Evolutionary conservation across 1,140 invertebrate genomes (phyloP).

Genomic region (Stratiolaelaps scimitus): DNA sequence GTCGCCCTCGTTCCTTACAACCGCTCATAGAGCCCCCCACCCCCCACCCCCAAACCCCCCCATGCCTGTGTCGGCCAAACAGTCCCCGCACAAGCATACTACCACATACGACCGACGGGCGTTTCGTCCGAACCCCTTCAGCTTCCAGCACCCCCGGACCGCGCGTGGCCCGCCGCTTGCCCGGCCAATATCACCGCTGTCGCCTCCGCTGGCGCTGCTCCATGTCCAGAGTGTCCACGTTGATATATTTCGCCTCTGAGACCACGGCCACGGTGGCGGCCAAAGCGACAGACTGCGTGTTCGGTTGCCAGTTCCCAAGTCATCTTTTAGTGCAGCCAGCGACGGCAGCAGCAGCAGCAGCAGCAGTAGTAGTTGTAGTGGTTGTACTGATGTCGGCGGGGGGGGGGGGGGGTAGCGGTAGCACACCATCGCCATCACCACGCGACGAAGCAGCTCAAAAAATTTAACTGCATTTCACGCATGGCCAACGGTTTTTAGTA

Average conservation of each 20-base stretch:
- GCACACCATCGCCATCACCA: too few relatives aligned
- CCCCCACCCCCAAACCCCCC: too few relatives aligned
- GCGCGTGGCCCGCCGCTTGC: too few relatives aligned
- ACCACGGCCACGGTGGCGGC: conserved; percentile 9
- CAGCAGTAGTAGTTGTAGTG: too few relatives aligned
- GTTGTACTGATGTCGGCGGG: too few relatives aligned
- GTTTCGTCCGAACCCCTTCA: too few relatives aligned
- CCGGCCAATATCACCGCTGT: too few relatives aligned
- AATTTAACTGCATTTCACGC: conserved; percentile 26
- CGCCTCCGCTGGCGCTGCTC: background rate
- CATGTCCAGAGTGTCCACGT: conserved; percentile 5
- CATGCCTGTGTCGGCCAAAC: too few relatives aligned
- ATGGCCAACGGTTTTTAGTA: conserved; percentile 24
- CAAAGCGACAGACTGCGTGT: conserved; percentile 1
- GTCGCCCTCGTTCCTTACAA: conserved; percentile 9
- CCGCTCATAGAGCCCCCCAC: background rate
- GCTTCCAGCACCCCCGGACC: too few relatives aligned
- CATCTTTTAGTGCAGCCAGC: conserved; percentile 20
- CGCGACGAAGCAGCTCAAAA: background rate
- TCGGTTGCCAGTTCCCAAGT: background rate
- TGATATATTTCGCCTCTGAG: conserved; percentile 28
- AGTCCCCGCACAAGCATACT: too few relatives aligned
- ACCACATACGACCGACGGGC: too few relatives aligned
- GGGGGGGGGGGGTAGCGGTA: too few relatives aligned
- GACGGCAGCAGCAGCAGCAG: background rate